Conservation (phyloP, 2,888 invertebrate species). For the Thysanoteuthis rhombus region DNA sequence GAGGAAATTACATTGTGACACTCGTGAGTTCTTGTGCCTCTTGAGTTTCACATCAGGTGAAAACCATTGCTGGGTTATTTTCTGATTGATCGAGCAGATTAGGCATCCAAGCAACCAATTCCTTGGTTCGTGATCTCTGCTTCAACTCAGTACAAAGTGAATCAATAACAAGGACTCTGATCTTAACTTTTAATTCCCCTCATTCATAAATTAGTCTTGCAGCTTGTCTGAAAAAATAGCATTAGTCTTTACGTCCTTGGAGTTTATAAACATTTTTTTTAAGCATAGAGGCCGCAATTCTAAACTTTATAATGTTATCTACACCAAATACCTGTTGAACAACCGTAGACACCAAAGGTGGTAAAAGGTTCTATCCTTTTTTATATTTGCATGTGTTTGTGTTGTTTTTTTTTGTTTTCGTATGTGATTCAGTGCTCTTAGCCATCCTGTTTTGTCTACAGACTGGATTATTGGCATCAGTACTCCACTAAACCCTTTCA, state of each 20-base stretch:
- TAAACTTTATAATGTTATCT: too few relatives aligned
- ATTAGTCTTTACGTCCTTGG: background rate
- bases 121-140: background rate
- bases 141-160: background rate
- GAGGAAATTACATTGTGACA: background rate
- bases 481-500: too few relatives aligned
- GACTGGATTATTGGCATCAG: too few relatives aligned
- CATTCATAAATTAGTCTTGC: background rate
- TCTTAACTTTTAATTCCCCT: background rate
- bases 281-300: too few relatives aligned
- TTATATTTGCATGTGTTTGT: too few relatives aligned
- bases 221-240: background rate
- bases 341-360: too few relatives aligned
- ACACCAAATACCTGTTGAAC: too few relatives aligned
- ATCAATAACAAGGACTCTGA: background rate
- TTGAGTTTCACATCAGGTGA: background rate
- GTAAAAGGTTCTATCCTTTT: too few relatives aligned
- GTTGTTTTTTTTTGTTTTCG: too few relatives aligned
- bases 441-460: too few relatives aligned
- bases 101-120: background rate
- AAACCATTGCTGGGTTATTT: background rate
- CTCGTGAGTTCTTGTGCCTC: background rate
- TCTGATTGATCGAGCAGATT: background rate
- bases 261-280: background rate
- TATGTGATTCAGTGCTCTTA: too few relatives aligned